phyloP scores from a whole-genome alignment of 2,113 vertebrate species.

The Pygoscelis adeliae region DNA sequence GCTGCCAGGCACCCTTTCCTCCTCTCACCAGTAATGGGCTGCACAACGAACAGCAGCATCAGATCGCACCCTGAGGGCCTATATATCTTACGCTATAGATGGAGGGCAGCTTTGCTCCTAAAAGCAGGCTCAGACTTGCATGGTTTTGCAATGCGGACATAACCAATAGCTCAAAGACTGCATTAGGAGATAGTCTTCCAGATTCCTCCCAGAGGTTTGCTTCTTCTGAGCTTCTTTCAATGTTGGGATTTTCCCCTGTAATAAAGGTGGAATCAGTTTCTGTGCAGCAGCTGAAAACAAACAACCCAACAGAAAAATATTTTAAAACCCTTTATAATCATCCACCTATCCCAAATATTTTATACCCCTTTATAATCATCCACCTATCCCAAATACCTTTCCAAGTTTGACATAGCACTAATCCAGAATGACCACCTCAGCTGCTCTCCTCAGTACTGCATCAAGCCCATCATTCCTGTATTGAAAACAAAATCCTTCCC shows the following conservation, averaged over 20 bases:
- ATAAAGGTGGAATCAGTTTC: background rate
- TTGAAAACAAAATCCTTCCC: background rate
- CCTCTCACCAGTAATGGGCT: background rate
- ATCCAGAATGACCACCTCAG: background rate
- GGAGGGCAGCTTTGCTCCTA: background rate
- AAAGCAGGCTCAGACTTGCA: background rate
- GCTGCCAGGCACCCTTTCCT: background rate
- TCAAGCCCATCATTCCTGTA: background rate
- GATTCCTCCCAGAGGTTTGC: background rate
- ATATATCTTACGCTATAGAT: background rate
- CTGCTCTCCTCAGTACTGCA: background rate
- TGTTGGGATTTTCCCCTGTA: background rate
- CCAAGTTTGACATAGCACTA: background rate
- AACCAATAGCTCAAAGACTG: background rate
- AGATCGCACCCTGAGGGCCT: background rate
- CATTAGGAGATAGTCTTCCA: background rate
- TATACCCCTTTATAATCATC: background rate
- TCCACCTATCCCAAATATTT: no score
- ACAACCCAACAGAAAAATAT: background rate
- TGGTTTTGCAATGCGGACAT: no score
- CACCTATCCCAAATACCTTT: background rate
- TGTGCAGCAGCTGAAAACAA: background rate
- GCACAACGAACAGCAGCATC: background rate
- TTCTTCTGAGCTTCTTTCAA: background rate
- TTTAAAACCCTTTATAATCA: background rate